Percentiles rank a stretch among this genome's conserved stretches.
These are phyloP conservation scores for Bubo scandiacus DNA, from an alignment of 2,113 vertebrate species.

Conservation along the genomic window DNA sequence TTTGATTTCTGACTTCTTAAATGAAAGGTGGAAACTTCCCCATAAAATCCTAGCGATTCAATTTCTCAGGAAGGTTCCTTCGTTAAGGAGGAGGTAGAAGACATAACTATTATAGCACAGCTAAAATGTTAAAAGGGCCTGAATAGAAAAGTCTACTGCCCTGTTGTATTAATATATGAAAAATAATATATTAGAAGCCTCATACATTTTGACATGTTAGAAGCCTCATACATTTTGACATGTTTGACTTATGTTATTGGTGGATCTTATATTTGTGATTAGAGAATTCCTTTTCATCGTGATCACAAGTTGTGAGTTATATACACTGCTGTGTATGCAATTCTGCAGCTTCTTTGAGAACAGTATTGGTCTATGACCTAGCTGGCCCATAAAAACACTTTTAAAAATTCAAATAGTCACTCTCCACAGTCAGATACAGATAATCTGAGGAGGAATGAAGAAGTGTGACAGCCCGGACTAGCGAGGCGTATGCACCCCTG, in stretches of 20 bases:
- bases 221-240: neutral
- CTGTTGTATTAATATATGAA: neutral
- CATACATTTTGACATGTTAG: neutral
- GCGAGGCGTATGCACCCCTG: neutral
- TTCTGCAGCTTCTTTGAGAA: neutral
- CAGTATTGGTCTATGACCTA: neutral
- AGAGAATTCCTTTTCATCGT: neutral
- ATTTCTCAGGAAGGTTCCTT: neutral
- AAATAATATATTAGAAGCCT: neutral
- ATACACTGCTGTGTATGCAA: neutral
- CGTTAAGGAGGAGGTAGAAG: neutral
- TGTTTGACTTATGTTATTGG: neutral
- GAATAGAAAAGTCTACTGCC: neutral
- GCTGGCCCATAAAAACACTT: neutral
- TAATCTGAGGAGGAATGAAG: neutral
- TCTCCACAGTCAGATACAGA: neutral
- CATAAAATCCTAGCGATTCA: neutral
- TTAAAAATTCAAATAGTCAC: neutral
- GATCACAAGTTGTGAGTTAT: neutral
- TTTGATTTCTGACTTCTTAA: conserved; percentile 1
- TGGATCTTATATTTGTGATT: neutral
- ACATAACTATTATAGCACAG: neutral
- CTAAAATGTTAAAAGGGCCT: neutral
- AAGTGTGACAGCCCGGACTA: neutral
- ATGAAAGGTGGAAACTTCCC: neutral